A percentile compares a stretch with the other conserved stretches of the same genome.
Conservation (phyloP, 2,888 invertebrate species). For the Drosophila recens region DNA sequence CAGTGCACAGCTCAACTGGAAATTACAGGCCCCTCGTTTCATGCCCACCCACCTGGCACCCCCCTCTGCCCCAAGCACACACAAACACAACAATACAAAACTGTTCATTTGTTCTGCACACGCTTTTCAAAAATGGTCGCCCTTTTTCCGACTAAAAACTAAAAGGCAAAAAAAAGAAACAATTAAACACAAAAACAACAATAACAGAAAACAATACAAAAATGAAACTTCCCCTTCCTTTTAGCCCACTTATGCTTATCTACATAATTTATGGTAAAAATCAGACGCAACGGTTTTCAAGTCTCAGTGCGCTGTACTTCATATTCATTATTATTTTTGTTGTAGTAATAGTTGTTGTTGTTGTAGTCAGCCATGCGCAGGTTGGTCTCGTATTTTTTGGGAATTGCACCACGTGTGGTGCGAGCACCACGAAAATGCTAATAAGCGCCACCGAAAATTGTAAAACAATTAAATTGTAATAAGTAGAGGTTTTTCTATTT, state of each 20-base stretch:
- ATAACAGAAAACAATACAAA: slow-evolving; percentile 41
- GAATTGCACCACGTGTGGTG: slow-evolving; percentile 77
- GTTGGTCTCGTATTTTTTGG: slow-evolving; percentile 50
- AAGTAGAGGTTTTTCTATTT: slow-evolving; percentile 31
- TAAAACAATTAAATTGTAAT: slow-evolving; percentile 83
- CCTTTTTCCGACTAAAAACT: slow-evolving; percentile 22
- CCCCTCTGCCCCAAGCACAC: not conserved
- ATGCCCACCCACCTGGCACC: slow-evolving; percentile 14
- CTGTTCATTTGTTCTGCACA: slow-evolving; percentile 57
- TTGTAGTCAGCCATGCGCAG: slow-evolving; percentile 56
- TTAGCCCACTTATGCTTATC: slow-evolving; percentile 75
- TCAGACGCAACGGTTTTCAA: slow-evolving; percentile 68
- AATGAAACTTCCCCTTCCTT: slow-evolving; percentile 14
- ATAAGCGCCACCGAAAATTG: slow-evolving; percentile 80
- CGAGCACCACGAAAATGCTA: slow-evolving; percentile 59
- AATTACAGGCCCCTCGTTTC: slow-evolving; percentile 58
- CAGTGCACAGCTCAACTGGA: slow-evolving; percentile 40
- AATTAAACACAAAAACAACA: slow-evolving; percentile 62
- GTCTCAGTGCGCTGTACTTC: slow-evolving; percentile 45
- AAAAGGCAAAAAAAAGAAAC: slow-evolving; percentile 59
- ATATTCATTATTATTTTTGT: slow-evolving; percentile 36
- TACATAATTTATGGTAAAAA: slow-evolving; percentile 80
- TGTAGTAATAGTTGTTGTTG: slow-evolving; percentile 20
- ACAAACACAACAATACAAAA: slow-evolving; percentile 35
- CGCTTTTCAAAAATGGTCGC: slow-evolving; percentile 50